phyloP scores from a whole-genome alignment of 1,140 invertebrate genomes.

The Sesamia nonagrioides region DNA sequence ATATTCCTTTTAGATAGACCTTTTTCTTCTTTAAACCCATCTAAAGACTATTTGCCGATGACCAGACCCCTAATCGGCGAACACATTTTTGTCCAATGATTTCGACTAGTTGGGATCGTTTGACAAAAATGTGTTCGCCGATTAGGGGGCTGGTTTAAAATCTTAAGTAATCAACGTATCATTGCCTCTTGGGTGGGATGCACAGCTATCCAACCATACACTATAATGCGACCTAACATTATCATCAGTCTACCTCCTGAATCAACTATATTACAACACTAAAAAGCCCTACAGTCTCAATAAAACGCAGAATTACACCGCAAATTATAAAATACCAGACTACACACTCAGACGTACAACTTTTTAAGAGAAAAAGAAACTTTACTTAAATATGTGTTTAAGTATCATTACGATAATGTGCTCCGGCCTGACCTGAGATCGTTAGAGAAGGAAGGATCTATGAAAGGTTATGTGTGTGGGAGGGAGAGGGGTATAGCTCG shows the following conservation, averaged over 20 bases:
- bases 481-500: conserved; percentile 66
- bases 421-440: conserved; percentile 78
- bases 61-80: too few relatives aligned
- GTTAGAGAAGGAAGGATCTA: conserved; percentile 65
- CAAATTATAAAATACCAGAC: conserved; percentile 58
- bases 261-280: conserved; percentile 20
- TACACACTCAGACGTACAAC: conserved; percentile 65
- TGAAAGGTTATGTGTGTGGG: conserved; percentile 44
- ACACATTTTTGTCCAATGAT: too few relatives aligned
- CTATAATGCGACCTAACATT: conserved; percentile 22
- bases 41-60: too few relatives aligned
- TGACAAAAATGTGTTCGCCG: too few relatives aligned
- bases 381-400: conserved; percentile 87
- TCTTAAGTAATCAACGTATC: too few relatives aligned
- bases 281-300: conserved; percentile 40
- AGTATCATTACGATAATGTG: conserved; percentile 86
- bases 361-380: conserved; percentile 81
- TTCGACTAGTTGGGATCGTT: too few relatives aligned
- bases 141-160: too few relatives aligned
- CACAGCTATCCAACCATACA: too few relatives aligned
- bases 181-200: too few relatives aligned
- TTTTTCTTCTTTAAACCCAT: too few relatives aligned
- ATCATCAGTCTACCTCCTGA: conserved; percentile 6
- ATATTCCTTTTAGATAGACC: too few relatives aligned
- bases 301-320: conserved; percentile 51